These are phyloP conservation scores for Cephalopholis sonnerati DNA, from an alignment of 2,113 vertebrate genomes.

Conservation along the genomic window DNA sequence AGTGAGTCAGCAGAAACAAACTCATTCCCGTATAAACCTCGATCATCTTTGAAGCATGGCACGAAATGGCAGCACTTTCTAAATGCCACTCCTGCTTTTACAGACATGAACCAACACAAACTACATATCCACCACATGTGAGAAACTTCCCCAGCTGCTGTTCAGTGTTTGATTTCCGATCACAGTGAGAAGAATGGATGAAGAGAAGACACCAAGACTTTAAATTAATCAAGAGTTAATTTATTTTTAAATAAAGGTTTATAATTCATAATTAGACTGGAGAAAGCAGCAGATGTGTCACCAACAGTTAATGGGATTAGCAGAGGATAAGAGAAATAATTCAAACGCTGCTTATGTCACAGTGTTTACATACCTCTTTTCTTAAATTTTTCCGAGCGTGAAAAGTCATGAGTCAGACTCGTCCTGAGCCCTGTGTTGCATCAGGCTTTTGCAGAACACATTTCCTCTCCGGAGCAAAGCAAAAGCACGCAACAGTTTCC, in stretches of 20 bases:
- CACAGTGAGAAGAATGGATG: neutral
- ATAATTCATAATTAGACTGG: too few species aligned
- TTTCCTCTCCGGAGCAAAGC: constrained; percentile 26
- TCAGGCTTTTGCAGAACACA: neutral
- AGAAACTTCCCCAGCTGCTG: neutral
- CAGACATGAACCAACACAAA: neutral
- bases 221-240: too few species aligned
- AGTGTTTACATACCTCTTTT: neutral
- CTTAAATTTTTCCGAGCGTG: neutral
- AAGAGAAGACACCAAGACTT: neutral
- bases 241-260: too few species aligned
- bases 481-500: constrained; percentile 27
- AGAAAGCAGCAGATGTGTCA: too few species aligned
- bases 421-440: constrained; percentile 1
- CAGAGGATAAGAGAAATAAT: too few species aligned
- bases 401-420: neutral
- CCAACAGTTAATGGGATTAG: too few species aligned
- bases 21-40: constrained; percentile 26
- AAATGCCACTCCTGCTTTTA: constrained; percentile 30
- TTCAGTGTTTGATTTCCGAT: neutral
- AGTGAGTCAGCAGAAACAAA: constrained; percentile 67
- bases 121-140: neutral
- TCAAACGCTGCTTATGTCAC: too few species aligned
- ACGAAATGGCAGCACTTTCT: constrained; percentile 7
- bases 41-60: constrained; percentile 17